phyloP scores from a whole-genome alignment of 2,113 vertebrate species.

The Electrona antarctica region DNA sequence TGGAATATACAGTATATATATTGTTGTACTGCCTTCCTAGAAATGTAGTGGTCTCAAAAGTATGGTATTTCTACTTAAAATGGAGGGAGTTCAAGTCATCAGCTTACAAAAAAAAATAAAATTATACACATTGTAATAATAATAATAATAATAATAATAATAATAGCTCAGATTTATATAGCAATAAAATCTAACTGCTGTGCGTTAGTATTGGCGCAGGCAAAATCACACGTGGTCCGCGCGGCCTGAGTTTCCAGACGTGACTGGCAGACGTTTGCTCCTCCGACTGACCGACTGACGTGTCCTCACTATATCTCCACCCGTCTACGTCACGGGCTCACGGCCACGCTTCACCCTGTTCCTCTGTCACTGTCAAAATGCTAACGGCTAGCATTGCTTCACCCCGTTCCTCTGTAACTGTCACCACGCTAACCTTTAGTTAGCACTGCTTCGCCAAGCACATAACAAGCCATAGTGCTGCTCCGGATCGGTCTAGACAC shows the following conservation, averaged over 20 bases:
- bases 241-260: background rate
- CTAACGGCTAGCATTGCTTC: conserved; percentile 17
- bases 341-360: conserved; percentile 38
- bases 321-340: conserved; percentile 33
- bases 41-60: no score
- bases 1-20: no score
- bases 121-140: no score
- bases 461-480: conserved; percentile 56
- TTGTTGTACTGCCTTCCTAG: no score
- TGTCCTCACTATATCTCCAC: conserved; percentile 41
- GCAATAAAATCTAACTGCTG: no score
- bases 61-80: no score
- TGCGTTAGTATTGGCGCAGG: no score
- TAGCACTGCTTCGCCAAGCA: conserved; percentile 60
- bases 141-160: no score
- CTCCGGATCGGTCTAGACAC: conserved; percentile 49
- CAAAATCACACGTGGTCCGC: background rate
- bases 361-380: conserved; percentile 13
- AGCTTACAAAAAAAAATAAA: no score
- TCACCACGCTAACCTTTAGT: conserved; percentile 60
- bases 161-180: no score
- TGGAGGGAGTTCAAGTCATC: no score
- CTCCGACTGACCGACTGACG: background rate
- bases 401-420: conserved; percentile 37
- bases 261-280: conserved; percentile 37